These are phyloP conservation scores for Leptinotarsa haldemani DNA, from an alignment of 2,888 invertebrate genomes.

Conservation along the genomic window DNA sequence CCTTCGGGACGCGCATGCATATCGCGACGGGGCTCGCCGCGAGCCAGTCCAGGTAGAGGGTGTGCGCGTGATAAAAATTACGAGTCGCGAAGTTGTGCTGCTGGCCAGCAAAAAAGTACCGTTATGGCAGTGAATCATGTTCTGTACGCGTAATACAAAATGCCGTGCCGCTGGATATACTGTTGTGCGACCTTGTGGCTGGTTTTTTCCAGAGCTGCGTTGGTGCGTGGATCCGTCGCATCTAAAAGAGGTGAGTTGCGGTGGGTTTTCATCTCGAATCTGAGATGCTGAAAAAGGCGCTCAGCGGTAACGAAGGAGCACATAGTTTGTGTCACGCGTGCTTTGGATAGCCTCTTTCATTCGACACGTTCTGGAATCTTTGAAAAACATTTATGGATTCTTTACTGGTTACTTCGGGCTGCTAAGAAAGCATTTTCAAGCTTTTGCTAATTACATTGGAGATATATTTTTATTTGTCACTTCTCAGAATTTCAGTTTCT, in stretches of 20 bases:
- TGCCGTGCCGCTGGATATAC: slow-evolving; percentile 59
- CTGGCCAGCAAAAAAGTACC: slow-evolving; percentile 39
- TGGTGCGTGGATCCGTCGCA: slow-evolving; percentile 57
- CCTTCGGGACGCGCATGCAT: slow-evolving; percentile 58
- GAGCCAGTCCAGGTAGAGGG: slow-evolving; percentile 59
- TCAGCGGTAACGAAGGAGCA: not conserved
- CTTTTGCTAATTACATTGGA: too few species aligned
- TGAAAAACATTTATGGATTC: too few species aligned
- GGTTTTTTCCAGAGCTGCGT: slow-evolving; percentile 37
- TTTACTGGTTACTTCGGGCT: too few species aligned
- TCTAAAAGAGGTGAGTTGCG: slow-evolving; percentile 62
- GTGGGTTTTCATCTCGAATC: not conserved
- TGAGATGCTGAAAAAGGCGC: slow-evolving; percentile 3
- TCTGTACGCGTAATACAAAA: slow-evolving; percentile 64
- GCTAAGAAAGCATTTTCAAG: too few species aligned
- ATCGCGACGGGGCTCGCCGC: slow-evolving; percentile 61
- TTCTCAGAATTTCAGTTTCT: too few species aligned
- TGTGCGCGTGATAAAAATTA: slow-evolving; percentile 55
- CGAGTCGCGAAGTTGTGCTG: slow-evolving; percentile 33
- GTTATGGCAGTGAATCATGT: slow-evolving; percentile 65
- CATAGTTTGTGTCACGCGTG: not conserved
- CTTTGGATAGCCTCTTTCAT: not conserved
- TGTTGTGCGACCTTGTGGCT: slow-evolving; percentile 58
- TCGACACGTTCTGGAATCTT: too few species aligned
- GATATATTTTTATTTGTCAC: too few species aligned